phyloP scores from a whole-genome alignment of 2,797 vertebrate species.

The Anguilla marmorata region DNA sequence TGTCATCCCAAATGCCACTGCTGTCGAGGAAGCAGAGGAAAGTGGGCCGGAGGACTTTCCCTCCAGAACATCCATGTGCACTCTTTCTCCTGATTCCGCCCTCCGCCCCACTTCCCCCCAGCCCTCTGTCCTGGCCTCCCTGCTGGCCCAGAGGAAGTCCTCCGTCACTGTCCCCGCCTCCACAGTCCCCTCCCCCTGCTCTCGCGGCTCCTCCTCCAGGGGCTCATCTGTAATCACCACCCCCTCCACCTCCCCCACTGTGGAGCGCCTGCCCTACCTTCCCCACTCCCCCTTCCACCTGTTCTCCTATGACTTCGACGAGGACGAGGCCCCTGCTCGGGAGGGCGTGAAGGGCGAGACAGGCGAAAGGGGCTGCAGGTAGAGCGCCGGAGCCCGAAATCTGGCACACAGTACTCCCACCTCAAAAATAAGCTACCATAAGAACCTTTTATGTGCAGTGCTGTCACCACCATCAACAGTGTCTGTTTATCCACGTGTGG shows the following conservation, averaged over 20 bases:
- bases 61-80: conserved; percentile 43
- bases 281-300: conserved; percentile 93
- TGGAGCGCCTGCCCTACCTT: conserved; percentile 83
- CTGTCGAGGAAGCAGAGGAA: conserved; percentile 64
- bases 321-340: conserved; percentile 61
- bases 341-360: conserved; percentile 48
- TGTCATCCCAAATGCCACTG: conserved; percentile 66
- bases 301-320: conserved; percentile 90
- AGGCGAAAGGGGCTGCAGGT: conserved; percentile 75
- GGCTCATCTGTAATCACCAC: conserved; percentile 62
- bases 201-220: conserved; percentile 45
- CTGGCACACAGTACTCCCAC: background rate
- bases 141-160: conserved; percentile 67
- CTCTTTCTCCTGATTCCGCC: conserved; percentile 36
- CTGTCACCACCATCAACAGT: conserved; percentile 30
- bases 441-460: conserved; percentile 23
- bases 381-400: conserved; percentile 54
- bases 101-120: conserved; percentile 48
- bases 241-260: conserved; percentile 67
- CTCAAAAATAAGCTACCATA: conserved; percentile 39
- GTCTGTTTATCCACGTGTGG: conserved; percentile 41
- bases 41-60: conserved; percentile 30
- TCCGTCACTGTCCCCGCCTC: conserved; percentile 65
- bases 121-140: conserved; percentile 66
- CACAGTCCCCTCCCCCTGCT: conserved; percentile 67